phyloP scores from a whole-genome alignment of 2,888 invertebrate species.

The Heliconius cydno region DNA sequence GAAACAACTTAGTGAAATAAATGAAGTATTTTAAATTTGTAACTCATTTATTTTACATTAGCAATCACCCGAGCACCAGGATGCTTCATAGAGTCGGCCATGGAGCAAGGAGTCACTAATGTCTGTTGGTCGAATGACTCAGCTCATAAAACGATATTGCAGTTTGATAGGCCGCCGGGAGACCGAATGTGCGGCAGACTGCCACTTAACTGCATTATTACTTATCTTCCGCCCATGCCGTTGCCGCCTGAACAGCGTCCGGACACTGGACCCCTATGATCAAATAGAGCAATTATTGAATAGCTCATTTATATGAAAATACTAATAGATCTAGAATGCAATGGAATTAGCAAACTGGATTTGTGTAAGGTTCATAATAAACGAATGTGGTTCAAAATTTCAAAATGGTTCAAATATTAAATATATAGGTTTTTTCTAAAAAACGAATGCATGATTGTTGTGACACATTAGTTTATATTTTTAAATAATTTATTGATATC shows the following conservation, averaged over 20 bases:
- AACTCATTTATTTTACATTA: conserved; percentile 46
- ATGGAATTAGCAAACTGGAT: too few relatives aligned
- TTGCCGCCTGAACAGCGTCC: conserved; percentile 36
- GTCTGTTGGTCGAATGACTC: conserved; percentile 58
- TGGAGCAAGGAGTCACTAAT: conserved; percentile 49
- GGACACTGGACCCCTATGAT: conserved; percentile 41
- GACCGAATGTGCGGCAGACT: conserved; percentile 58
- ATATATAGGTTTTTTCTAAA: too few relatives aligned
- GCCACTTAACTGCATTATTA: conserved; percentile 67
- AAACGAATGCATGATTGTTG: too few relatives aligned
- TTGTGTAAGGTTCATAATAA: neutral
- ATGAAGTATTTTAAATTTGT: conserved; percentile 22
- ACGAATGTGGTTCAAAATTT: neutral
- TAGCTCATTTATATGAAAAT: conserved; percentile 21
- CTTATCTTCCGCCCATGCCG: conserved; percentile 53
- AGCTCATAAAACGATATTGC: conserved; percentile 68
- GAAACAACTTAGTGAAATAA: conserved; percentile 19
- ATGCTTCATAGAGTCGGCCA: conserved; percentile 42
- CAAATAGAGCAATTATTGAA: conserved; percentile 55
- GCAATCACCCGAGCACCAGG: conserved; percentile 45
- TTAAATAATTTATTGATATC: too few relatives aligned
- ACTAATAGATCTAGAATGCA: neutral
- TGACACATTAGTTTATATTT: too few relatives aligned
- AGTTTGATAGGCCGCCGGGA: conserved; percentile 65
- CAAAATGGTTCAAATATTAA: too few relatives aligned